Base-by-base conservation (phyloP, 2,113 vertebrate genomes). In the Lepus americanus region DNA sequence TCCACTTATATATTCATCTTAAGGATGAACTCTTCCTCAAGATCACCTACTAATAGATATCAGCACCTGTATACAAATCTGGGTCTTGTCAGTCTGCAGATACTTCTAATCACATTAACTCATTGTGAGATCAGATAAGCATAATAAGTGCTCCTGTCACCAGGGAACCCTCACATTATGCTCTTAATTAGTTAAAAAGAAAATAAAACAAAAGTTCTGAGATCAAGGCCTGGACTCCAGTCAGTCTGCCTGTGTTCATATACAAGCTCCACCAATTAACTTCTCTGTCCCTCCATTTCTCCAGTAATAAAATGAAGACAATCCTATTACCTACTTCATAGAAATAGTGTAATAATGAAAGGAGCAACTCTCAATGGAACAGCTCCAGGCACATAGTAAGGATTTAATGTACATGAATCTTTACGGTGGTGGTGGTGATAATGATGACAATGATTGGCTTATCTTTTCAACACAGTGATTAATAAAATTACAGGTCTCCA, bases 21-120 rank as follows among this genome's bases (percentile, higher is more conserved):
- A 86, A 92, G 44, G 92, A 86, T 63, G 63, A 74, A 90, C 31
- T 39, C 67, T 51, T 61, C 3, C 22, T 92, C 84, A 80, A 64
- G 13, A 92, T 94, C 31, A 87, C 12, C 70, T 76, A 84, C 67
- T 78, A 73, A 87, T 44, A 91, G 49, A 23, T 49, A 86, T 79
- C 63, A 92, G 31, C 20, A 27, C 39, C 9, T 85, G 9, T 63
- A 86, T 9, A 91, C 25, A 93, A n/a, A 51, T 85, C 51, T 77
- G 59, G 27, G 6, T 17, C 67, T 29, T 51, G 13, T 87, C 31
- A 39, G 17, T 72, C 74, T 95, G 51, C 31, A 76, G 69, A 49
- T 81, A 69, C 36, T 44, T 55, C 10, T 31, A 79, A 53, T 9
- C 14, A 64, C 9, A 69, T 1, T 44, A 63, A 12, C 59, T 87